A percentile compares a stretch with the other conserved stretches of the same genome.
Conservation (phyloP, 2,888 invertebrate genomes). For the Julus scandinavius region DNA sequence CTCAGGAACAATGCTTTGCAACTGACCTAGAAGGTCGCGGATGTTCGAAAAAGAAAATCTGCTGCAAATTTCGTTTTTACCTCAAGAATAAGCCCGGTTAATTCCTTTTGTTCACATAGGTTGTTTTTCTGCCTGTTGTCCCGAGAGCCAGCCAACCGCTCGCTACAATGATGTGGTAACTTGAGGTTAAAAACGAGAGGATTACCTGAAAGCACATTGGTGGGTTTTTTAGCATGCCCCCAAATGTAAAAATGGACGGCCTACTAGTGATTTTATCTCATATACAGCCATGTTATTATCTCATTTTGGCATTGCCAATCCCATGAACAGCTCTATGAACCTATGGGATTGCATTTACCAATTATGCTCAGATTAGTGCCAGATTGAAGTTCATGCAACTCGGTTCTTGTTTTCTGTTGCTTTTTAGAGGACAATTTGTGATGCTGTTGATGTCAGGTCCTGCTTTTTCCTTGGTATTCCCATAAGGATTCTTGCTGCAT, state of each 20-base stretch:
- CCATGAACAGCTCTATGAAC: not conserved
- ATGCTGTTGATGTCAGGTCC: not conserved
- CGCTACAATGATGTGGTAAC: not conserved
- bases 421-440: not conserved
- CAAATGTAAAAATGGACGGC: not conserved
- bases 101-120: not conserved
- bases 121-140: not conserved
- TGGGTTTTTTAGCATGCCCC: not conserved
- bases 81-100: no score
- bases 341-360: not conserved
- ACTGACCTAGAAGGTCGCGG: slow-evolving; percentile 38
- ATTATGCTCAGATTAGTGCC: no score
- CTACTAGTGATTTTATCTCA: not conserved
- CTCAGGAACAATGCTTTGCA: not conserved
- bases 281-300: not conserved
- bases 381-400: not conserved
- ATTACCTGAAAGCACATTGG: slow-evolving; percentile 23
- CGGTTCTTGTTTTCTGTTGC: not conserved
- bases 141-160: not conserved
- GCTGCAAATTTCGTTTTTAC: no score
- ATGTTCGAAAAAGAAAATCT: not conserved
- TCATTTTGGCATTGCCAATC: no score
- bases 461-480: not conserved
- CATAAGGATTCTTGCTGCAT: not conserved
- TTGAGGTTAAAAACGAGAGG: slow-evolving; percentile 29